A percentile compares a stretch with the other conserved stretches of the same genome.
Conservation (phyloP, 2,797 vertebrate species). For the Anabacerthia variegaticeps region DNA sequence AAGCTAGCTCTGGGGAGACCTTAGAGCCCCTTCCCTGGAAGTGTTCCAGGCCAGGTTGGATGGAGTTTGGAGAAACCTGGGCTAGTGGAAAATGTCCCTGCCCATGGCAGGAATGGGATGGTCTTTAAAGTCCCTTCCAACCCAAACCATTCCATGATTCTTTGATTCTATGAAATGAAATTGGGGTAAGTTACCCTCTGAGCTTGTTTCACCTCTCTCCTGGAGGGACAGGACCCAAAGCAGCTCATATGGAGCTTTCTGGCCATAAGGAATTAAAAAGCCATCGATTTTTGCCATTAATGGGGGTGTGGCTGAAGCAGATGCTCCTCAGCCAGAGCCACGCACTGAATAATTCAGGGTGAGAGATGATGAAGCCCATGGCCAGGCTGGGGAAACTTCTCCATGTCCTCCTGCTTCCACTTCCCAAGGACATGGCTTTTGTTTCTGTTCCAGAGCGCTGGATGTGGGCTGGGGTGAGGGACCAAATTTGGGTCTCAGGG, state of each 20-base stretch:
- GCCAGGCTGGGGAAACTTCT: not conserved
- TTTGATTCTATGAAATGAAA: not conserved
- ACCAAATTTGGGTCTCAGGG: rapidly evolving
- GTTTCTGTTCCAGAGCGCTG: not conserved
- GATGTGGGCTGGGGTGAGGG: rapidly evolving
- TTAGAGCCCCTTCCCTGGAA: not conserved
- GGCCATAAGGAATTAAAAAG: conserved; percentile 58
- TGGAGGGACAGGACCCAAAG: not conserved
- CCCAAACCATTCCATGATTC: not conserved
- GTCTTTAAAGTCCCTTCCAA: not conserved
- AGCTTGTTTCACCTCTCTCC: not conserved
- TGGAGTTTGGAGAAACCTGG: rapidly evolving
- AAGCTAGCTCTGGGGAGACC: not conserved
- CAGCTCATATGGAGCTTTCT: not conserved
- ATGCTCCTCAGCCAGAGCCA: conserved; percentile 31
- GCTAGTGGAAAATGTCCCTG: rapidly evolving
- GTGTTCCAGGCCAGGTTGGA: not conserved
- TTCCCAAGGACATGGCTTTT: not conserved
- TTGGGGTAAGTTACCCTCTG: not conserved
- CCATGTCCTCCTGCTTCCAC: not conserved
- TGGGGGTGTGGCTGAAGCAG: conserved; percentile 31
- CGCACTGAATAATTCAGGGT: conserved; percentile 72
- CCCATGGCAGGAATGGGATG: rapidly evolving
- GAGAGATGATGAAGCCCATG: conserved; percentile 50
- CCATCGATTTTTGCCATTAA: conserved; percentile 76